Base-by-base conservation (phyloP, 2,113 vertebrate species). In the Nannospalax galili region DNA sequence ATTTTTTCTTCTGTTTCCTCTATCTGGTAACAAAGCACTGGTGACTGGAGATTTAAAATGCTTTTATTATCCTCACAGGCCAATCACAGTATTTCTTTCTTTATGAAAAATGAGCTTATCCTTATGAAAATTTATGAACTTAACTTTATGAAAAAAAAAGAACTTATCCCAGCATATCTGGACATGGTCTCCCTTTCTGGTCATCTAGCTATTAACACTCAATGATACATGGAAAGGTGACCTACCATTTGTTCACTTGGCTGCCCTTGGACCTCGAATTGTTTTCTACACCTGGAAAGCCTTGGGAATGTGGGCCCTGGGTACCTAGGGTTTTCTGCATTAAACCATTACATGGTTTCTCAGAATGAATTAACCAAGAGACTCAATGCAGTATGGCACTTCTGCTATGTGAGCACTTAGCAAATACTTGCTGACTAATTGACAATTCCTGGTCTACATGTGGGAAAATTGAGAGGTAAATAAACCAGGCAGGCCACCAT, bases 381-480 rank as follows among this genome's bases (percentile, higher is more conserved):
- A 12, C 35, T 95, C 40, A 32, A n/a, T 19, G 20, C 22, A 81
- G 90, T 62, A 85, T 11, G 77, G 74, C 72, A 52, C 48, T 94
- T 92, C 82, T n/a, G 74, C 40, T 73, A 35, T 88, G 75, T 74
- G 88, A 56, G 26, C 45, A 92, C 45, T 94, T 92, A 94, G 70
- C 65, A 95, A 96, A 95, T 92, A 81, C 60, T 78, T 92, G 14
- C 88, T 96, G 91, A 97, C 86, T 86, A 88, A 95, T 88, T 90
- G 73, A 88, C 90, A 92, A 89, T 91, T 95, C 74, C 52, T 37
- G 60, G 22, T 89, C 81, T 93, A 87, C 88, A 95, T 96, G 92
- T 84, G 91, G 89, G 79, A 84, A 95, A 93, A 96, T 40, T 24
- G 45, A 24, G 90, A 92, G 95, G 81, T 60, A 95, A 95, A 77